Evolutionary conservation across 2,113 vertebrate genomes (phyloP).

Genomic region (Gobiocypris rarus): DNA sequence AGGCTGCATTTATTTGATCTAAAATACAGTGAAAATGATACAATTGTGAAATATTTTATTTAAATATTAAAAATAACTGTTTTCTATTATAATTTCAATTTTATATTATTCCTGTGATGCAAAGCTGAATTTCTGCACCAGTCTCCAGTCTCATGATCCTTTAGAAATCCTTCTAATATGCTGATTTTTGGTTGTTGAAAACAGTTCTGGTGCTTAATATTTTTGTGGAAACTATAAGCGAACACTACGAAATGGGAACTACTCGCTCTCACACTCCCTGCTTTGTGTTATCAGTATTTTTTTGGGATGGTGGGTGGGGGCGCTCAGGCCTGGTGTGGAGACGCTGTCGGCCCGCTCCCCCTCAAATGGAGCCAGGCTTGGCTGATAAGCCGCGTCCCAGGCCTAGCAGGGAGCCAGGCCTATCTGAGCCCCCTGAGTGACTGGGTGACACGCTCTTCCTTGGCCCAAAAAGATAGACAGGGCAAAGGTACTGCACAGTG

Average conservation of each 20-base stretch:
- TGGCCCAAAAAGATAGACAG: conserved; percentile 77
- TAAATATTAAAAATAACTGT: too few relatives aligned
- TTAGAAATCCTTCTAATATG: too few relatives aligned
- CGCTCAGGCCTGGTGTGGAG: conserved; percentile 82
- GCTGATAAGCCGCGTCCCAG: conserved; percentile 84
- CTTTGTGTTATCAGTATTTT: conserved; percentile 83
- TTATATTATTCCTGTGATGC: too few relatives aligned
- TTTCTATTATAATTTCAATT: too few relatives aligned
- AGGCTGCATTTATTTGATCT: too few relatives aligned
- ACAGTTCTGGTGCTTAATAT: too few relatives aligned
- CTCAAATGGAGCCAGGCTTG: conserved; percentile 79
- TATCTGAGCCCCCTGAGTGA: conserved; percentile 83
- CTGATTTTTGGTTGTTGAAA: too few relatives aligned
- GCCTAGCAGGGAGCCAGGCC: conserved; percentile 81
- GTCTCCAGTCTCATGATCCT: too few relatives aligned
- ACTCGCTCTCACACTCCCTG: conserved; percentile 19
- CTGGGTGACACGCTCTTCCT: conserved; percentile 81
- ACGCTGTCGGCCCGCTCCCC: conserved; percentile 73
- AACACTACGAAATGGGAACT: not conserved
- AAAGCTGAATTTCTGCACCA: too few relatives aligned
- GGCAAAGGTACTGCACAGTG: conserved; percentile 42
- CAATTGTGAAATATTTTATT: too few relatives aligned
- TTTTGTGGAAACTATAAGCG: not conserved
- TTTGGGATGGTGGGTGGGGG: conserved; percentile 80
- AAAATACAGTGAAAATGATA: too few relatives aligned